Conservation (phyloP, 2,113 vertebrate species). For the Ailuropoda melanoleuca region DNA sequence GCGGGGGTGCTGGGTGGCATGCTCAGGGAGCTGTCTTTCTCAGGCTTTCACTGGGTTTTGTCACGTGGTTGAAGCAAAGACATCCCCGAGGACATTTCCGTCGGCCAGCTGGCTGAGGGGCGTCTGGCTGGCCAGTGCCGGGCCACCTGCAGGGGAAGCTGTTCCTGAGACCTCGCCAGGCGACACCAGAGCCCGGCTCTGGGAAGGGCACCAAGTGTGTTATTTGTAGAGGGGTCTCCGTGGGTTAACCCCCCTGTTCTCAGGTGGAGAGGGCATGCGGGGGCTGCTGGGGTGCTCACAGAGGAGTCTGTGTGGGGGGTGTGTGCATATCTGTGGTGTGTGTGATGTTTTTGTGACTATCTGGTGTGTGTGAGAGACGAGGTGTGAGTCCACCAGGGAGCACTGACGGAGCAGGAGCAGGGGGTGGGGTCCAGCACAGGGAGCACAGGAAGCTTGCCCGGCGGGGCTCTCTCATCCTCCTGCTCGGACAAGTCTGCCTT, state of each 20-base stretch:
- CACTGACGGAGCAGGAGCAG: background rate
- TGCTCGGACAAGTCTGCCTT: rapidly evolving
- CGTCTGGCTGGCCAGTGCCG: background rate
- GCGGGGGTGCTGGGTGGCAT: background rate
- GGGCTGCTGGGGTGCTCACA: background rate
- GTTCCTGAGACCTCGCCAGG: background rate
- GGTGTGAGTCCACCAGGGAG: background rate
- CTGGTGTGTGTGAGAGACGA: background rate
- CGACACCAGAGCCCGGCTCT: background rate
- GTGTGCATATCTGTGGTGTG: background rate
- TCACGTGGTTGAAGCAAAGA: background rate
- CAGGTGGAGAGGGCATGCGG: background rate
- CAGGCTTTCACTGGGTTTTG: background rate
- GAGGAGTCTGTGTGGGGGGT: background rate
- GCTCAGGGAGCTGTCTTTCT: background rate
- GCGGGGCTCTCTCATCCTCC: background rate
- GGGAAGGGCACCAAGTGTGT: background rate
- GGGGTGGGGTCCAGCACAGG: background rate
- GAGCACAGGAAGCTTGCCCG: background rate
- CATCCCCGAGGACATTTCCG: rapidly evolving
- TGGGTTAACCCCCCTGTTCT: background rate
- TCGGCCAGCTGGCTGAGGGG: background rate
- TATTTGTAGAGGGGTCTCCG: background rate
- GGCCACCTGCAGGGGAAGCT: background rate
- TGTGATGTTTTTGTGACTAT: background rate